Evolutionary conservation across 2,113 vertebrate genomes (phyloP), one percentile per base, ranked within the genome.

Genomic region (Melanerpes formicivorus): DNA sequence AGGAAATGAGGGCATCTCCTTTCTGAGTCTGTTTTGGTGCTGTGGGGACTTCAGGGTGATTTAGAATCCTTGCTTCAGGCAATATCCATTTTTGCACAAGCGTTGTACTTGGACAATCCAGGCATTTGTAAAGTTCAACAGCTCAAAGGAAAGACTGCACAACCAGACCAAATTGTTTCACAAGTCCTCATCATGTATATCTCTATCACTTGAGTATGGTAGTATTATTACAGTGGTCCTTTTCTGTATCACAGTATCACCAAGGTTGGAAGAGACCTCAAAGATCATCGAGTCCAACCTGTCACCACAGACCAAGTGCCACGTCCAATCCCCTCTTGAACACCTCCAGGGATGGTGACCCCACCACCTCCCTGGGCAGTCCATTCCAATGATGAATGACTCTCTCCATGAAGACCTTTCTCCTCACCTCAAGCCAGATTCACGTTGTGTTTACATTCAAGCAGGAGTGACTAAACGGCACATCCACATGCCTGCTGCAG

Each of bases 401-500:
- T 34, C 34, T 34, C 34, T 34, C 34, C 34, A 34, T 34, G 34
- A 34, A 34, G 34, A 34, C 34, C 34, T 34, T 34, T 34, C 34
- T 34, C 34, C 34, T 34, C 34, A 34, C 34, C 34, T 34, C 34
- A 7, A 34, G 34, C 34, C 34, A 34, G 34, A 40, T 42, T 58
- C 50, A 5, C 46, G 11, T 2, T 16, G 10, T 5, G 15, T 6
- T 7, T 21, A 26, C 17, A 32, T 4, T 8, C 48, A 50, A 62
- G 34, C 6, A 66, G 76, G 8, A 80, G 9, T 5, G 70, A 5
- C 52, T 30, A 14, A 14, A 29, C 15, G 63, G 1, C 29, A 7
- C 0, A 2, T 0, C 17, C 14, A 5, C 19, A 6, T 18, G 9
- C 11, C n/a, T 64, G 26, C 40, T 67, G 46, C 60, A 29, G 48